These are phyloP conservation scores for Carettochelys insculpta DNA, from an alignment of 2,113 vertebrate species.

Conservation along the genomic window DNA sequence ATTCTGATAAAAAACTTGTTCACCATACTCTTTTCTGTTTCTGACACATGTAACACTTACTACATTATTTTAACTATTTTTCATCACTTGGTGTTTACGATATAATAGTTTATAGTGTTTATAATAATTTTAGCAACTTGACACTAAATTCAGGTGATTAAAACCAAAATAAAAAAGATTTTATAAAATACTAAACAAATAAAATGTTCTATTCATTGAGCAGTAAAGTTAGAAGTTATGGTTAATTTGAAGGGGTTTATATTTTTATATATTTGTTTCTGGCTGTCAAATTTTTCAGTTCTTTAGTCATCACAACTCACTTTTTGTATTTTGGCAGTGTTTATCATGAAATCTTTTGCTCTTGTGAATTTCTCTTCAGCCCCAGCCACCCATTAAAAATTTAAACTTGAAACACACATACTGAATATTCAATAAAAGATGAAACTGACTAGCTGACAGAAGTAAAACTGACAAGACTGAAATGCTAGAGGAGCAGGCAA, in stretches of 20 bases:
- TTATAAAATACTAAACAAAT: background rate
- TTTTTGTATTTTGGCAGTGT: constrained; percentile 18
- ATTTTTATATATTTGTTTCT: background rate
- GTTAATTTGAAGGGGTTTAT: constrained; percentile 9
- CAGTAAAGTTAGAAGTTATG: background rate
- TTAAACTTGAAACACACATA: constrained; percentile 25
- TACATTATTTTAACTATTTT: background rate
- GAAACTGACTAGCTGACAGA: constrained; percentile 49
- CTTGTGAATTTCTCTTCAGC: constrained; percentile 27
- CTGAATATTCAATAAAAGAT: constrained; percentile 52
- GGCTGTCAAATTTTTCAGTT: constrained; percentile 19
- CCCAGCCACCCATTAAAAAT: constrained; percentile 27
- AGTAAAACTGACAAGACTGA: constrained; percentile 46
- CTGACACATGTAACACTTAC: background rate
- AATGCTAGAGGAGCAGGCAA: background rate
- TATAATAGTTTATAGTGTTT: background rate
- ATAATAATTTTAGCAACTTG: background rate
- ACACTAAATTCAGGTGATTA: background rate
- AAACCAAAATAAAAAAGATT: background rate
- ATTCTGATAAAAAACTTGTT: too few relatives aligned
- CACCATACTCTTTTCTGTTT: background rate
- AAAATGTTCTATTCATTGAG: background rate
- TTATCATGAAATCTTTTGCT: constrained; percentile 25
- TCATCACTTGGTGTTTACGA: background rate
- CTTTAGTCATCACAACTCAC: background rate